Conservation (phyloP, 1,140 invertebrate species). For the Aphidius ervi region DNA sequence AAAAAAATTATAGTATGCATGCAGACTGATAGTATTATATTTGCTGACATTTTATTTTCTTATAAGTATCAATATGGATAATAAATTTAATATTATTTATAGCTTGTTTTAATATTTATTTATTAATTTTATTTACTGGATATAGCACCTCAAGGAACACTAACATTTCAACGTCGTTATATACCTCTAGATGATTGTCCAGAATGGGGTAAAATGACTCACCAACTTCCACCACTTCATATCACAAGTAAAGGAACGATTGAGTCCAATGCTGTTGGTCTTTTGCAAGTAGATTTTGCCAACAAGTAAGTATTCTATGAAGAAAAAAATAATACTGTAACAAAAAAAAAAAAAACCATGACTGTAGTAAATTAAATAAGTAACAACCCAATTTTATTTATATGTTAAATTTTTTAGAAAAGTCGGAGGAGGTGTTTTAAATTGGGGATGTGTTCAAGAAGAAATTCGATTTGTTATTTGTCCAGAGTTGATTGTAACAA, state of each 20-base stretch:
- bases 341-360: conserved; percentile 19
- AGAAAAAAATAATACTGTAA: neutral
- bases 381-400: conserved; percentile 2
- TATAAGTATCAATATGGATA: no score
- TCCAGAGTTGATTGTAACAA: conserved; percentile 85
- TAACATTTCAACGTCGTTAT: conserved; percentile 76
- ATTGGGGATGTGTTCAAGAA: conserved; percentile 90
- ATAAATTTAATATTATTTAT: neutral
- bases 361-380: no score
- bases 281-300: conserved; percentile 94
- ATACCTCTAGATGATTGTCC: conserved; percentile 59
- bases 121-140: conserved; percentile 20
- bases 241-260: conserved; percentile 75
- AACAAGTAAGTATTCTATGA: conserved; percentile 67
- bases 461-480: conserved; percentile 96
- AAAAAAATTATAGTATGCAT: no score
- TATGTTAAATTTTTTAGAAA: conserved; percentile 50
- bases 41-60: no score
- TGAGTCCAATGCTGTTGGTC: conserved; percentile 75
- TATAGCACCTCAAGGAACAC: conserved; percentile 72
- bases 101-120: conserved; percentile 10
- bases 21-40: no score
- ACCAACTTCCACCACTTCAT: conserved; percentile 64
- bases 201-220: conserved; percentile 61
- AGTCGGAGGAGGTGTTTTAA: conserved; percentile 88